Base-by-base conservation (phyloP, 2,888 invertebrate species). In the Coenonympha glycerion region DNA sequence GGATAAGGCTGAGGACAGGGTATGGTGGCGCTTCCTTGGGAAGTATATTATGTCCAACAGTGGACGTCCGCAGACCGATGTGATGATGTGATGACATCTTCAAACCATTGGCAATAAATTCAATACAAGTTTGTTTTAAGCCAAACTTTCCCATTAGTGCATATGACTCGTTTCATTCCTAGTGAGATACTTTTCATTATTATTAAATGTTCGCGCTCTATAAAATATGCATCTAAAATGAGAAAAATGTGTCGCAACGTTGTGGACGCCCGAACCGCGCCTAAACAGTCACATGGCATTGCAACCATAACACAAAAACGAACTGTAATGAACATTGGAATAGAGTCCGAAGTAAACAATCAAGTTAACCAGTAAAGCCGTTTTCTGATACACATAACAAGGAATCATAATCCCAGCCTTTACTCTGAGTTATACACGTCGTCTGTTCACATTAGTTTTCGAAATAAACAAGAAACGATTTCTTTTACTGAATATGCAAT, bases 191-290 rank as follows among this genome's bases (percentile, higher is more conserved):
- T 76, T 79, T 79, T 80, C 83, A 83, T n/a, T n/a, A n/a, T 84
- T 84, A 83, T 73, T 71, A 71, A 73, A 72, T 72, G 71, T 75
- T 72, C 78, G 73, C 75, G 73, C 72, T 72, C 72, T 75, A 82
- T 85, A 82, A 85, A 84, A 82, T 84, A 86, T 85, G 83, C 85
- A 85, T 79, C 71, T 71, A 76, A 80, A 82, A 85, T 79, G 80
- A 83, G 84, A 85, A 85, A 84, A 84, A 84, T 83, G 75, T 84
- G 79, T 82, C 76, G 76, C 82, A 76, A 71, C 71, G 71, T 75
- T 71, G 73, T 68, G 68, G 65, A 66, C 61, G 54, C 54, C 36
- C 37, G 15, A 39, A 16, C 26, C 26, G 42, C n/a, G 6, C 30
- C 47, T 47, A 52, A 39, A 52, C 65, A 66, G 33, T 57, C 37